Evolutionary conservation across 2,797 vertebrate genomes (phyloP).

Genomic region (Acropternis orthonyx): DNA sequence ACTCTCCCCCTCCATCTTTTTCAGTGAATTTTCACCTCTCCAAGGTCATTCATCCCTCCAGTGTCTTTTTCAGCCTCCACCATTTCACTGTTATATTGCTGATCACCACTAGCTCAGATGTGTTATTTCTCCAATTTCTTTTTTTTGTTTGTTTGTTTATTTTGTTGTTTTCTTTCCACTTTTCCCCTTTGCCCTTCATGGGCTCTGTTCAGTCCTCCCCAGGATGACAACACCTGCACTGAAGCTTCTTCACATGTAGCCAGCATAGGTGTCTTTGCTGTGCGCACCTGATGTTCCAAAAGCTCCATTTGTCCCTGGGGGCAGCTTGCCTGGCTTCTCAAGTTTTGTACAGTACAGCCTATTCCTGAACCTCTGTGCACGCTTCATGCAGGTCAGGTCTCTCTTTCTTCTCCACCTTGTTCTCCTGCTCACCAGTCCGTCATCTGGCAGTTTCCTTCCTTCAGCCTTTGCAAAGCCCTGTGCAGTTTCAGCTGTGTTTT

Average conservation of each 20-base stretch:
- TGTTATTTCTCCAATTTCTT: not conserved
- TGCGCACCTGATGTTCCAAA: not conserved
- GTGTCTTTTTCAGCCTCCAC: not conserved
- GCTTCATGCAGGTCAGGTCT: not conserved
- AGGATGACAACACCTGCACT: no score
- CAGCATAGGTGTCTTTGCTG: not conserved
- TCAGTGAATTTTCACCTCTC: not conserved
- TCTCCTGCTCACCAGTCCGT: not conserved
- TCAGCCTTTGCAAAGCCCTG: not conserved
- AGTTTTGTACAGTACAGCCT: rapidly evolving
- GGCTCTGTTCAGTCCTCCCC: not conserved
- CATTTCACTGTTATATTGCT: not conserved
- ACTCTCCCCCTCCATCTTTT: not conserved
- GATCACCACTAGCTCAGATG: not conserved
- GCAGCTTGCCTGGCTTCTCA: not conserved
- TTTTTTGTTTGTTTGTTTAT: not conserved
- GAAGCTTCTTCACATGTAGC: not conserved
- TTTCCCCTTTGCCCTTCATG: not conserved
- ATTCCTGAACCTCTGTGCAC: not conserved
- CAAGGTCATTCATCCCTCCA: not conserved
- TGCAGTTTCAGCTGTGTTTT: not conserved
- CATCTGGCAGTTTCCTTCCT: not conserved
- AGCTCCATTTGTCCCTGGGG: rapidly evolving
- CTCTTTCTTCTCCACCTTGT: not conserved
- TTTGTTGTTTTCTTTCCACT: not conserved